These are phyloP conservation scores for Sericinus montela DNA, from an alignment of 2,888 invertebrate genomes.

Conservation along the genomic window DNA sequence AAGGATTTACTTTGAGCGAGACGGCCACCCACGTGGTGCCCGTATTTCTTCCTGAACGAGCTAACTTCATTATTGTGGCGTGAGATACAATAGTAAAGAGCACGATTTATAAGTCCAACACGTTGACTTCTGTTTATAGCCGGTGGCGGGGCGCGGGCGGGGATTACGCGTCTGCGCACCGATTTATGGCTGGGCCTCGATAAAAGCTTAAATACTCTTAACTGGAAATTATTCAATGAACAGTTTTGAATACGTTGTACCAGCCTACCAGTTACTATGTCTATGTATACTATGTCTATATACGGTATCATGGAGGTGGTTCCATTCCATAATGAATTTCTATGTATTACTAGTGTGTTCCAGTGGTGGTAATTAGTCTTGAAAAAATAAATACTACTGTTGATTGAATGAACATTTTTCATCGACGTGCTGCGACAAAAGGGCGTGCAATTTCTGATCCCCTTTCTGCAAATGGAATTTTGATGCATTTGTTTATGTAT, in stretches of 20 bases:
- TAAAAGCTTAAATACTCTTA: conserved; percentile 77
- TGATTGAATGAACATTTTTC: too few relatives aligned
- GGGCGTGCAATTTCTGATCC: too few relatives aligned
- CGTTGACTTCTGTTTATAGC: conserved; percentile 80
- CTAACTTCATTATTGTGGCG: conserved; percentile 79
- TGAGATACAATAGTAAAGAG: conserved; percentile 79
- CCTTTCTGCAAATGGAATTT: too few relatives aligned
- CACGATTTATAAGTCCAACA: conserved; percentile 78
- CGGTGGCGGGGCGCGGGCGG: conserved; percentile 68
- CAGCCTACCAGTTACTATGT: conserved; percentile 30
- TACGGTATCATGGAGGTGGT: conserved; percentile 2
- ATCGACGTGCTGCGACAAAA: too few relatives aligned
- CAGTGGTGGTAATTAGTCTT: too few relatives aligned
- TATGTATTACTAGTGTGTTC: neutral
- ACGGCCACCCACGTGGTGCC: conserved; percentile 74
- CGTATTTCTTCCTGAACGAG: conserved; percentile 76
- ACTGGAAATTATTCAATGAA: conserved; percentile 61
- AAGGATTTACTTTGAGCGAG: conserved; percentile 62
- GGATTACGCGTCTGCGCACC: conserved; percentile 73
- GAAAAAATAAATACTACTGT: too few relatives aligned
- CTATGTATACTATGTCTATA: too few relatives aligned
- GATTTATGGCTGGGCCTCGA: conserved; percentile 73
- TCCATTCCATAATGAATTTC: neutral
- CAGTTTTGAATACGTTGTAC: conserved; percentile 41
- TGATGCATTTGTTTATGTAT: too few relatives aligned